Percentiles rank a stretch among this genome's conserved stretches.
These are phyloP conservation scores for Halcyon badia DNA, from an alignment of 2,797 vertebrate genomes.

Conservation along the genomic window DNA sequence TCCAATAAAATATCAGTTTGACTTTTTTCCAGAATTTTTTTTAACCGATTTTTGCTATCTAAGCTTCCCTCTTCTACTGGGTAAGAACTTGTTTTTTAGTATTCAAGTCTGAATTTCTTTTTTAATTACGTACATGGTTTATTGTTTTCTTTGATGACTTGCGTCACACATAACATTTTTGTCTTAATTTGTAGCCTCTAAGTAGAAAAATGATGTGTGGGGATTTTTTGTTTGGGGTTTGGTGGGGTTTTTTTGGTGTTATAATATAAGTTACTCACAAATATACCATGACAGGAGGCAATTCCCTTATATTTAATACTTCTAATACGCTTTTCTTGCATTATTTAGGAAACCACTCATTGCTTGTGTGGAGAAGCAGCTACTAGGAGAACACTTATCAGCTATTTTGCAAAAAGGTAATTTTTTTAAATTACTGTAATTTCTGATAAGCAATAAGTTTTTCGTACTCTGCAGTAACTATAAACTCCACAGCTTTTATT, in stretches of 20 bases:
- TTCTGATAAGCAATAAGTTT: background rate
- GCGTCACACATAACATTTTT: background rate
- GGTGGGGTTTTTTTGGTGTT: background rate
- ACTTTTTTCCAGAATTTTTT: background rate
- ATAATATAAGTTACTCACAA: background rate
- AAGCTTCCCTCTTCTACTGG: background rate
- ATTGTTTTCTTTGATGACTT: background rate
- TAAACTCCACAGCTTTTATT: background rate
- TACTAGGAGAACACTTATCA: constrained; percentile 84
- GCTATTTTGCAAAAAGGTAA: constrained; percentile 88
- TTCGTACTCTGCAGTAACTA: background rate
- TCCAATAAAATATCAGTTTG: background rate
- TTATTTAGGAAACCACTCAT: constrained; percentile 82
- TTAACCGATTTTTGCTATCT: background rate
- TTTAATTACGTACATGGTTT: background rate
- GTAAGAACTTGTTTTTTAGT: background rate
- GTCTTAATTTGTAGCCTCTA: background rate
- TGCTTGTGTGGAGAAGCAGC: constrained; percentile 85
- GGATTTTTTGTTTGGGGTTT: too few relatives aligned
- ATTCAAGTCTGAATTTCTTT: background rate
- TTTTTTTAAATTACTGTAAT: background rate
- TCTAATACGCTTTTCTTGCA: constrained; percentile 7
- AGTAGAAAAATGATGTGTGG: background rate
- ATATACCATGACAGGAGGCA: background rate
- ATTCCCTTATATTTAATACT: background rate